Base-by-base conservation (phyloP, 2,888 invertebrate genomes). In the Cryptophagus acutangulus region DNA sequence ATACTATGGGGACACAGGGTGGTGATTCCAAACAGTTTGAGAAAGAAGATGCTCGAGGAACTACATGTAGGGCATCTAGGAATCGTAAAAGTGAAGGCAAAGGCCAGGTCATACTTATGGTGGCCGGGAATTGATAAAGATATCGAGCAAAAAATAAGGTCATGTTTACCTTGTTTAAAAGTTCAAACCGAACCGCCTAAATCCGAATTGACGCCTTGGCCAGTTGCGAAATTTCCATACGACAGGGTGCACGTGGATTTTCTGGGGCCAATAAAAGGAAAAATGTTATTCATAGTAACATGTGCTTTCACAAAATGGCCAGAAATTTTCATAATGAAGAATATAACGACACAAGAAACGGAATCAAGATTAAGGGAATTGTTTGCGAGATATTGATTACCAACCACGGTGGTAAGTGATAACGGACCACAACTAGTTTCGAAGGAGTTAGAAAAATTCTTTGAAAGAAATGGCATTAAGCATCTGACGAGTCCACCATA, bases 371-470 rank as follows among this genome's bases (percentile, higher is more conserved):
- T 54, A 15, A 29, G 40, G 13, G 10, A 13, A 6, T 10, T 28
- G n/a, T 56, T 57, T 54, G 38, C 53, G 18, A 43, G 54, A 17
- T 59, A 54, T 50, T 55, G 59, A 0, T 47, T 61, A 13, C 61
- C 59, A 5, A 45, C 45, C 5, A 26, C 20, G 1, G 13, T 59
- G 4, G 54, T 61, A n/a, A 48, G 55, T 1, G 59, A 58, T 41
- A 58, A 61, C 41, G 58, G 54, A 5, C 43, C 49, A 1, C 40
- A 47, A 9, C 59, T 56, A 41, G 38, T 42, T 4, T 58, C 57
- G 12, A 5, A 31, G 3, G 14, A 5, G 18, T 17, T 34, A 10
- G 8, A 18, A 10, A 3, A 10, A 9, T 40, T 40, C 28, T 17
- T 40, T 12, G 26, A 15, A 9, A 34, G 10, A 9, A 38, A 42